Base-by-base conservation (phyloP, 2,797 vertebrate genomes). In the Melanotaenia parkinsoni region DNA sequence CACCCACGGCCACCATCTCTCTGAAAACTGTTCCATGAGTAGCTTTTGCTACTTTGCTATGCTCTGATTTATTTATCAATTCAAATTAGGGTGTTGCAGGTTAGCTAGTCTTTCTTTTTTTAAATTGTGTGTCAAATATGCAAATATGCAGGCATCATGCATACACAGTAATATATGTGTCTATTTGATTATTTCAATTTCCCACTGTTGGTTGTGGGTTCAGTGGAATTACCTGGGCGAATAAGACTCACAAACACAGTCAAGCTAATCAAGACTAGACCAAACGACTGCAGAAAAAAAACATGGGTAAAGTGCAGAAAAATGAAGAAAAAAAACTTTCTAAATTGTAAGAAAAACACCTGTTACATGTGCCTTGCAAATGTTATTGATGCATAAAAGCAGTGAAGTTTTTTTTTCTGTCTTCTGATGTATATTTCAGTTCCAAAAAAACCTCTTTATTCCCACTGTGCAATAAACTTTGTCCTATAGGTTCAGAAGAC, bases 401-500 rank as follows among this genome's bases (percentile, higher is more conserved):
- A 63, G 38, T 74, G 2, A 38, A 5, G 33, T 30, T 67, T 67
- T 60, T 67, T 76, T 33, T 32, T 1, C 20, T 60, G 63, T 70
- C 59, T 61, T 70, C 54, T 32, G 8, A 32, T 35, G 26, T 45
- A 59, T 73, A 26, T 67, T 73, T 26, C 56, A 56, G n/a, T 63
- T 72, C 2, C 37, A 45, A 16, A 13, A 28, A 45, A 69, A 70
- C 38, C 43, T 28, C 56, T 78, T 86, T 76, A 67, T 76, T 75
- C 14, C 64, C 69, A 43, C 51, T 72, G 62, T 88, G 72, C 68
- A 71, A 78, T 76, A 82, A 81, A 82, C 72, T 61, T 85, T 87
- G 72, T 80, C 57, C 83, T 78, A 69, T 84, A 99, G 98, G 93
- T 98, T 81, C 89, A 93, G 91, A 96, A 92, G 88, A 89, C 90